Base-by-base conservation (phyloP, 1,140 invertebrate species). In the Laupala kohalensis region DNA sequence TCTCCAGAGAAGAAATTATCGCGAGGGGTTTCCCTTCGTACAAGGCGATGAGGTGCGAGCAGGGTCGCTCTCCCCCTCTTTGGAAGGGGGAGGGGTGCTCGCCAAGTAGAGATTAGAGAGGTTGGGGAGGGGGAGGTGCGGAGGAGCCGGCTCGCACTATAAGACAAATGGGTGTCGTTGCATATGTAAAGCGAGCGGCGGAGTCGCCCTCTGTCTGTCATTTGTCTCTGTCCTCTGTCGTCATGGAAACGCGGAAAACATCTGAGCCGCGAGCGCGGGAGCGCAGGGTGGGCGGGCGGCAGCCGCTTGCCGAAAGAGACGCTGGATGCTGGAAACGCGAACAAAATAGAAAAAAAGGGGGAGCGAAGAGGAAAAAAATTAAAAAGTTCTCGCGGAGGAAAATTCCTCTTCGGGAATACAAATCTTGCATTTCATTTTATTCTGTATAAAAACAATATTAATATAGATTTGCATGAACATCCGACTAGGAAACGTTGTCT, bases 161-260 rank as follows among this genome's bases (percentile, higher is more conserved):
- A 65, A 72, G 71, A 72, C 66, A 72, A 72, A 72, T 72, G 71
- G 65, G 64, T 53, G 71, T 72, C 65, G 71, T 68, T 72, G 71
- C 71, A 72, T 72, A 72, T 72, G 71, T 72, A 72, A 72, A 72
- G 66, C 71, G 71, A 68, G 71, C 64, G 66, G 24, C 71, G 27
- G 24, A 72, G 71, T 24, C 71, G 66, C 64, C 66, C 71, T 62
- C 53, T 30, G 71, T 68, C 66, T 53, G 53, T 53, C 71, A 72
- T 72, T 72, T 72, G 71, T 72, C 71, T 67, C 26, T 72, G 71
- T 72, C 71, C 65, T 24, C 37, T 53, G 37, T 53, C 37, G 37
- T 53, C 37, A 53, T 53, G 37, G 37, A 53, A 53, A 53, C 37
- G 37, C 37, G 37, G 37, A 53, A 53, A 53, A 53, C 37, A 53